Conservation (phyloP, 2,888 invertebrate genomes). For the Drosophila anomalata region DNA sequence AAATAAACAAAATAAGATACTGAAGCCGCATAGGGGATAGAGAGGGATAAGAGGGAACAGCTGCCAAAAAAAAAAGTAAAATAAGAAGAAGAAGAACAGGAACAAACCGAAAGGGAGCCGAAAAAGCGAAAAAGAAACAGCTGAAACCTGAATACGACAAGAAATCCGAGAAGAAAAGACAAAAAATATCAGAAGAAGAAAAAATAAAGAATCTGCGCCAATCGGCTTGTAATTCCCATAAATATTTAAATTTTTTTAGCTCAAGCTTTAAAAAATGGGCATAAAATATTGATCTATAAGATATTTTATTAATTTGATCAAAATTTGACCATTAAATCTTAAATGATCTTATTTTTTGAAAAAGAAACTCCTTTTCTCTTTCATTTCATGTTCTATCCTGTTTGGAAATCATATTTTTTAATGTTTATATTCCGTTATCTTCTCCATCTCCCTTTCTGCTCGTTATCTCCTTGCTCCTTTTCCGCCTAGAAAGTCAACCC, state of each 20-base stretch:
- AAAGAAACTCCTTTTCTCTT: no score
- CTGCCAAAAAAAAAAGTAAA: constrained; percentile 1
- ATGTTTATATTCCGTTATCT: neutral
- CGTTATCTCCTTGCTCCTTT: neutral
- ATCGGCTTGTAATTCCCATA: neutral
- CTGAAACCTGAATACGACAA: neutral
- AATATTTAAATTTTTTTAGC: neutral
- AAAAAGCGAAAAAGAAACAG: constrained; percentile 1
- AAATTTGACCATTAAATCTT: no score
- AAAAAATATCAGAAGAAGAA: neutral
- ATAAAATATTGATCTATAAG: neutral
- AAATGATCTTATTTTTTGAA: no score
- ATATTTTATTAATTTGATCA: no score
- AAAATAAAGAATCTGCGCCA: neutral
- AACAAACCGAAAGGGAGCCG: neutral
- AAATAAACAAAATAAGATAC: constrained; percentile 8
- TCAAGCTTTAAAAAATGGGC: neutral
- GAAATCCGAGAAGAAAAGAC: neutral
- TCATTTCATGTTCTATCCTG: no score
- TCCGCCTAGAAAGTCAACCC: constrained; percentile 27
- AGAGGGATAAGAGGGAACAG: neutral
- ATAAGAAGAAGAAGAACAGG: neutral
- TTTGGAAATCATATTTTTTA: neutral
- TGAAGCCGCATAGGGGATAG: neutral
- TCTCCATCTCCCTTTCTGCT: neutral